Evolutionary conservation across 1,140 invertebrate genomes (phyloP).

Genomic region (Calephelis nemesis): DNA sequence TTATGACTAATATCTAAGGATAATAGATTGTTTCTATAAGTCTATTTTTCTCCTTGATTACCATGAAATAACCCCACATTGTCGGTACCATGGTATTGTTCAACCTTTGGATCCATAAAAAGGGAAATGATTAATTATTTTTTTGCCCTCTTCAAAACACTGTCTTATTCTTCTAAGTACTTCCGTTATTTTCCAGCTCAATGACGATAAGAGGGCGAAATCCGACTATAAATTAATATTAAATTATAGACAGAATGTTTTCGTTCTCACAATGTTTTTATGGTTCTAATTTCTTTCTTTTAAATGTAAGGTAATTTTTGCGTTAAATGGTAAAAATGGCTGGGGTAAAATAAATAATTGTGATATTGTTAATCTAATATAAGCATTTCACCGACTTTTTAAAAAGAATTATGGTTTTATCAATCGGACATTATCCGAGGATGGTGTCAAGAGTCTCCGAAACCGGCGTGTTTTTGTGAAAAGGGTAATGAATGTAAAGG

Average conservation of each 20-base stretch:
- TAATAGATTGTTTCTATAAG: too few relatives aligned
- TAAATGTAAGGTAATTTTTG: constrained; percentile 1
- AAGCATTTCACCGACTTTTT: too few relatives aligned
- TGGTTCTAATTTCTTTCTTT: constrained; percentile 1
- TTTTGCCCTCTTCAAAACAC: constrained; percentile 73
- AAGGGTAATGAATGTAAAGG: too few relatives aligned
- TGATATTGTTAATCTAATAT: too few relatives aligned
- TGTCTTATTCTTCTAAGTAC: constrained; percentile 75
- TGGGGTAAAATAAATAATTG: too few relatives aligned
- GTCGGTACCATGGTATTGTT: constrained; percentile 64
- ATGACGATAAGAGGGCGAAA: constrained; percentile 65
- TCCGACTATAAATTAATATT: constrained; percentile 71
- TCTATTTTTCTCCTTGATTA: constrained; percentile 26
- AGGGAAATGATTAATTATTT: constrained; percentile 76
- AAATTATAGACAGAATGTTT: constrained; percentile 54
- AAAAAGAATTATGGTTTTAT: too few relatives aligned
- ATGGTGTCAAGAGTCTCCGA: too few relatives aligned
- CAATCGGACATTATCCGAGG: too few relatives aligned
- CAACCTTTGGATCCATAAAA: constrained; percentile 72
- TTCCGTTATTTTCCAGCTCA: constrained; percentile 76
- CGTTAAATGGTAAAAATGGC: background rate
- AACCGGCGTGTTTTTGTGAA: too few relatives aligned
- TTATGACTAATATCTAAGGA: too few relatives aligned
- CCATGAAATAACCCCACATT: constrained; percentile 47
- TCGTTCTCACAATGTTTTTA: constrained; percentile 25